Evolutionary conservation across 2,888 invertebrate genomes (phyloP).

Genomic region (Periphyllus acericola): DNA sequence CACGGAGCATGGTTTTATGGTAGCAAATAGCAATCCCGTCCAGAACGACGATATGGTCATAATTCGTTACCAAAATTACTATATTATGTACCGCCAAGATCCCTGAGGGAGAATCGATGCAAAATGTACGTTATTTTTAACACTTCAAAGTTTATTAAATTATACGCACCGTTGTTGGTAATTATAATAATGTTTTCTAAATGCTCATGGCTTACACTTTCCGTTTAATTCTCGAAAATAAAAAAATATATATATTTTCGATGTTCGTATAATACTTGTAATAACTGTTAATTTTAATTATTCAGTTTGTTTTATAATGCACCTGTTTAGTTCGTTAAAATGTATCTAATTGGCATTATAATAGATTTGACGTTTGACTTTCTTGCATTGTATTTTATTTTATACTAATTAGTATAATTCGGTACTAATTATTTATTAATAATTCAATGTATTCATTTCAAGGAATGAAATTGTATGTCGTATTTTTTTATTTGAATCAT

Average conservation of each 20-base stretch:
- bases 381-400: neutral
- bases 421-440: constrained; percentile 2
- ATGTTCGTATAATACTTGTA: neutral
- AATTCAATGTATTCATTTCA: neutral
- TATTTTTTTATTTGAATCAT: neutral
- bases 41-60: neutral
- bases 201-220: neutral
- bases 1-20: neutral
- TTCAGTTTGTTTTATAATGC: neutral
- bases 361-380: constrained; percentile 29
- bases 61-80: neutral
- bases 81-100: neutral
- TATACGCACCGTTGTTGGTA: neutral
- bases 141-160: neutral
- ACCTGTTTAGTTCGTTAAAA: neutral
- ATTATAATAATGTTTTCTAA: neutral
- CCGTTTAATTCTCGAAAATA: neutral
- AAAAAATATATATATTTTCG: neutral
- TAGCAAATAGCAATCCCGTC: neutral
- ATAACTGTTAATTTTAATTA: constrained; percentile 14
- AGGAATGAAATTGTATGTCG: neutral
- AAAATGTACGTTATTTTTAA: neutral
- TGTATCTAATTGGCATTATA: constrained; percentile 3
- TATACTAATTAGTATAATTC: neutral
- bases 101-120: neutral